phyloP scores from a whole-genome alignment of 2,888 invertebrate species.

The Drosophila paucipuncta region DNA sequence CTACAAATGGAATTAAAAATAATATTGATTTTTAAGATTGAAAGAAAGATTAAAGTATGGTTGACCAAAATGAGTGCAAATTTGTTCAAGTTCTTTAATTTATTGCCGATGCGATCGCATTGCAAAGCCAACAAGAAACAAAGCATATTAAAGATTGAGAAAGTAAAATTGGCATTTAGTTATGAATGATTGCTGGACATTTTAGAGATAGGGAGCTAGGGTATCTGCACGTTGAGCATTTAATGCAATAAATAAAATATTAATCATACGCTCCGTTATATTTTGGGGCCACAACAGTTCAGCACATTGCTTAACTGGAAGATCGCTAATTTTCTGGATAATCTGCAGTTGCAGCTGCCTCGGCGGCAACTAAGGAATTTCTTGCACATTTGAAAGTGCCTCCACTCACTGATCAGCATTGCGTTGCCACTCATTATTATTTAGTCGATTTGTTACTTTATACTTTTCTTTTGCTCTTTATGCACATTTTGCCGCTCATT shows the following conservation, averaged over 20 bases:
- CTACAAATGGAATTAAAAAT: background rate
- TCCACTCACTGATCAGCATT: conserved; percentile 13
- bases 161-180: background rate
- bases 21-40: background rate
- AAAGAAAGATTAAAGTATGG: background rate
- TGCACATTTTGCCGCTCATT: conserved; percentile 35
- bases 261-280: conserved; percentile 35
- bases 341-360: conserved; percentile 38
- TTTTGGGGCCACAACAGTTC: conserved; percentile 2
- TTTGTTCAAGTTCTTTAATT: too few species aligned
- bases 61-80: background rate
- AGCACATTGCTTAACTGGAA: conserved; percentile 9
- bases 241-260: background rate
- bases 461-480: conserved; percentile 21
- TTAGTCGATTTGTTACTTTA: conserved; percentile 53
- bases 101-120: background rate
- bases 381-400: conserved; percentile 9
- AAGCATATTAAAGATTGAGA: background rate
- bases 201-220: background rate
- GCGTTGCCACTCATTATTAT: conserved; percentile 40
- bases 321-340: conserved; percentile 23
- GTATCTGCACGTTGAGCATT: background rate
- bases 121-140: background rate
- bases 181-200: background rate
- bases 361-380: conserved; percentile 16